Conservation (phyloP, 2,113 vertebrate genomes). For the Oncorhynchus tshawytscha region DNA sequence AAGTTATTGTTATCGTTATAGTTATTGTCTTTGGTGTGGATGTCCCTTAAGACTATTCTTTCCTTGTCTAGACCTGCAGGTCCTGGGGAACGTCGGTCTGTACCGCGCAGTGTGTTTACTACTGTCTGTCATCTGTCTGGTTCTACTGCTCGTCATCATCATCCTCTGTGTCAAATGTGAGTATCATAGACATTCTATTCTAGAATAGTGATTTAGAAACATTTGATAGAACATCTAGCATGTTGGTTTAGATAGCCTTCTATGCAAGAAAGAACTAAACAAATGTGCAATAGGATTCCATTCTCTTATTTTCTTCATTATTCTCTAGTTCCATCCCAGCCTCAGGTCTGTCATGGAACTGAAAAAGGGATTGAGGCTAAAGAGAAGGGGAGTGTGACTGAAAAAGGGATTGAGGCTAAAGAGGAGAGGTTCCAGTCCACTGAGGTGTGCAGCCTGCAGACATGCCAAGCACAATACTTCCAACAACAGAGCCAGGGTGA, state of each 20-base stretch:
- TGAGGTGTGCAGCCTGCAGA: conserved; percentile 12
- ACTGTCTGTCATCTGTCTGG: conserved; percentile 50
- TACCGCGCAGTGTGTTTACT: conserved; percentile 46
- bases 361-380: neutral
- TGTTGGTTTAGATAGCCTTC: too few species aligned
- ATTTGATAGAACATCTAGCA: too few species aligned
- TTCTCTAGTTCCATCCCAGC: conserved; percentile 38
- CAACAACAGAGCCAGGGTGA: conserved; percentile 8
- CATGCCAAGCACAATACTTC: conserved; percentile 2
- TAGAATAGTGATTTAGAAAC: too few species aligned
- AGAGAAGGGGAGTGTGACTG: neutral
- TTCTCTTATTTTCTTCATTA: conserved; percentile 1
- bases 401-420: too few species aligned
- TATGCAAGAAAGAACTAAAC: too few species aligned
- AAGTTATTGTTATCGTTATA: too few species aligned
- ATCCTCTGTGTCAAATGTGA: conserved; percentile 59
- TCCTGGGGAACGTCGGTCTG: conserved; percentile 9
- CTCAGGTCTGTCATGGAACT: conserved; percentile 8
- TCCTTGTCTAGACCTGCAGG: conserved; percentile 1
- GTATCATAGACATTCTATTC: conserved; percentile 24
- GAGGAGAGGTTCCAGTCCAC: too few species aligned
- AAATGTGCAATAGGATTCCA: too few species aligned
- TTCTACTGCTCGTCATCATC: conserved; percentile 54
- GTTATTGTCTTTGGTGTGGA: too few species aligned
- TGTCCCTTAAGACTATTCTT: too few species aligned